These are phyloP conservation scores for Bradypodion ventrale DNA, from an alignment of 2,797 vertebrate genomes.

Conservation along the genomic window DNA sequence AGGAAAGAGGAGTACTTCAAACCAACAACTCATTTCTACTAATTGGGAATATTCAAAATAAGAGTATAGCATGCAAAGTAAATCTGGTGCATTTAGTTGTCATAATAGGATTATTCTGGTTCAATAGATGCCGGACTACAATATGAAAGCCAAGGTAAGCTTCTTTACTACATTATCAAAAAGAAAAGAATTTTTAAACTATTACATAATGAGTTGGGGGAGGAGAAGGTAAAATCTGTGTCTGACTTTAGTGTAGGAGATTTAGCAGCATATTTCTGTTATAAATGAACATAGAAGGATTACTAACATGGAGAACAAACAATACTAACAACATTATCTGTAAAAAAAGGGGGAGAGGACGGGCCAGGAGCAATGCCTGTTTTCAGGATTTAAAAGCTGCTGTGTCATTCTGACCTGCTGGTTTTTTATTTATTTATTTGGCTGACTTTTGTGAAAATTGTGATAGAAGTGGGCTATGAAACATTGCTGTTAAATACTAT, in stretches of 20 bases:
- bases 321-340: not conserved
- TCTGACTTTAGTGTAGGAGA: not conserved
- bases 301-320: conserved; percentile 17
- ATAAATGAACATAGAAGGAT: conserved; percentile 18
- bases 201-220: not conserved
- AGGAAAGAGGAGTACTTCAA: not conserved
- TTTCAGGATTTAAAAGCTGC: not conserved
- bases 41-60: not conserved
- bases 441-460: not conserved
- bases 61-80: not conserved
- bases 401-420: not conserved
- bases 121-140: not conserved
- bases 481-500: not conserved
- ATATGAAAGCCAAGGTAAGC: not conserved
- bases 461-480: conserved; percentile 11
- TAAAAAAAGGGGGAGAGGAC: conserved; percentile 7
- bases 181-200: not conserved
- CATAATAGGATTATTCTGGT: not conserved
- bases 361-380: not conserved
- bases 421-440: too few relatives aligned
- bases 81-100: not conserved
- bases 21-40: not conserved
- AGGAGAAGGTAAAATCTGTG: not conserved
- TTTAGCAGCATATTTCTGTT: conserved; percentile 6
- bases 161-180: not conserved